Conservation (phyloP, 92 coral and sea anemone species). For the Zoanthus sociatus region DNA sequence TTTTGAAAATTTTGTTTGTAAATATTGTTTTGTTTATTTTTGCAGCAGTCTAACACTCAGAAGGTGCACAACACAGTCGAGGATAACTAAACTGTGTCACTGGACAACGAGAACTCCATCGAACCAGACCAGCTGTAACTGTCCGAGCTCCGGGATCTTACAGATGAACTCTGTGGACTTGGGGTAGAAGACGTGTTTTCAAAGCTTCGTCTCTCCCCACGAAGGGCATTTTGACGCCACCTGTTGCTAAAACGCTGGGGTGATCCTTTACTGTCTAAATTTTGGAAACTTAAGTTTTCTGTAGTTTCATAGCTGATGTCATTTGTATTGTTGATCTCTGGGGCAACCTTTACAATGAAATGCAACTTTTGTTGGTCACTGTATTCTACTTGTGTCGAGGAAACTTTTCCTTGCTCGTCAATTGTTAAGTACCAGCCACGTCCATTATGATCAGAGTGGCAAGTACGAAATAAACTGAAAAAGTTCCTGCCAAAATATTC, state of each 20-base stretch:
- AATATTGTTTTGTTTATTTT: neutral
- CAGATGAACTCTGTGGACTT: constrained; percentile 73
- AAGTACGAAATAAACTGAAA: constrained; percentile 86
- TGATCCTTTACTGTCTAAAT: neutral
- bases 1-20: too few species aligned
- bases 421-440: constrained; percentile 93
- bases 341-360: constrained; percentile 82
- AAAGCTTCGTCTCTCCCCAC: neutral
- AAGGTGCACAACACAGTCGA: neutral
- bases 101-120: constrained; percentile 36
- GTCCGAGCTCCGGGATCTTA: constrained; percentile 64
- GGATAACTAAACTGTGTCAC: constrained; percentile 23
- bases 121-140: constrained; percentile 51
- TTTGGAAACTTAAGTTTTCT: neutral
- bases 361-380: constrained; percentile 88
- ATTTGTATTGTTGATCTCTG: constrained; percentile 50
- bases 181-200: constrained; percentile 67
- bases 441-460: constrained; percentile 86
- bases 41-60: neutral
- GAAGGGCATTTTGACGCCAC: constrained; percentile 10
- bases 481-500: constrained; percentile 92
- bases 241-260: neutral
- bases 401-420: constrained; percentile 74
- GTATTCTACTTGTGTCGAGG: constrained; percentile 74
- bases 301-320: neutral